These are phyloP conservation scores for Lindbergichthys nudifrons DNA, from an alignment of 2,797 vertebrate genomes.

Conservation along the genomic window DNA sequence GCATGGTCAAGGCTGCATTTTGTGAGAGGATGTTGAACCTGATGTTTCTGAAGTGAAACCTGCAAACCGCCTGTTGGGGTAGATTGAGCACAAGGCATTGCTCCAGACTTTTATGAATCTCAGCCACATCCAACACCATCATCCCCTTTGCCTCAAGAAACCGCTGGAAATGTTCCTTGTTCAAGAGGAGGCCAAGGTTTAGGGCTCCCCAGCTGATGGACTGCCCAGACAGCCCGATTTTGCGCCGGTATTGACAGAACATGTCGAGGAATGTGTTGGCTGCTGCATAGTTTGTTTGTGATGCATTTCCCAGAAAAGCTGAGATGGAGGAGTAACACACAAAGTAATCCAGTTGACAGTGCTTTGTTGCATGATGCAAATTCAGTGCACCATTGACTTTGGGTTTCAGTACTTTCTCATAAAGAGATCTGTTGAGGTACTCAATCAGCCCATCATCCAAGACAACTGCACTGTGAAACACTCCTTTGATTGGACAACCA, in stretches of 20 bases:
- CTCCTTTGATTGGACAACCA: constrained; percentile 83
- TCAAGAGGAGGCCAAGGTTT: constrained; percentile 88
- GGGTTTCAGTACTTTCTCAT: constrained; percentile 87
- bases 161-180: constrained; percentile 82
- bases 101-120: constrained; percentile 86
- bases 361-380: constrained; percentile 85
- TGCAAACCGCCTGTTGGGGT: constrained; percentile 85
- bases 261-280: constrained; percentile 90
- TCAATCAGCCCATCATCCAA: constrained; percentile 86
- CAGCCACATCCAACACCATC: constrained; percentile 81
- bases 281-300: constrained; percentile 90
- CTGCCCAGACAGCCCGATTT: constrained; percentile 86
- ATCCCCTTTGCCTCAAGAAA: constrained; percentile 87
- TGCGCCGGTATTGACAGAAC: constrained; percentile 89
- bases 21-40: constrained; percentile 72
- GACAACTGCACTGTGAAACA: constrained; percentile 91
- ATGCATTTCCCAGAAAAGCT: constrained; percentile 87
- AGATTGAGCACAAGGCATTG: constrained; percentile 84
- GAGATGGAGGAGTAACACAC: constrained; percentile 91
- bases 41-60: constrained; percentile 84
- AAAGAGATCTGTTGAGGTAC: constrained; percentile 81
- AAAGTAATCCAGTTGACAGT: constrained; percentile 88
- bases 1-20: constrained; percentile 73
- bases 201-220: constrained; percentile 91
- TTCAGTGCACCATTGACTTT: constrained; percentile 90